Percentiles rank a stretch among this genome's conserved stretches.
Evolutionary conservation across 2,797 vertebrate genomes (phyloP).

Genomic region (Cyclopterus lumpus): DNA sequence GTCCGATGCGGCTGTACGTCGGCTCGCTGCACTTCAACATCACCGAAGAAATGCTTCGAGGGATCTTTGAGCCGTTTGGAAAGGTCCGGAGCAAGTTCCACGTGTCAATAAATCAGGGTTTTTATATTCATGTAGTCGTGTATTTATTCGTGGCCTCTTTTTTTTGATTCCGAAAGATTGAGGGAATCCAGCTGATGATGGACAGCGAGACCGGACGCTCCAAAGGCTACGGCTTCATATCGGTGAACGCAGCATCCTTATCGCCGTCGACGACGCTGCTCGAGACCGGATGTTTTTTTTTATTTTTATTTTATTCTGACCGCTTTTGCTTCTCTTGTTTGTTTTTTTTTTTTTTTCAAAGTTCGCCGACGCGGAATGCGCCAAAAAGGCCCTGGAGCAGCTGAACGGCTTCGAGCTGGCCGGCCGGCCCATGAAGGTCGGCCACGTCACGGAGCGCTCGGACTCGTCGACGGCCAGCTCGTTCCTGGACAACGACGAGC

Average conservation of each 20-base stretch:
- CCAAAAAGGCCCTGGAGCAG: constrained; percentile 98
- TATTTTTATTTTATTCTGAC: too few relatives aligned
- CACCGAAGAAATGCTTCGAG: constrained; percentile 98
- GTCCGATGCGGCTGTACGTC: constrained; percentile 97
- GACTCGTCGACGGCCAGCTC: constrained; percentile 98
- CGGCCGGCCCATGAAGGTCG: constrained; percentile 98
- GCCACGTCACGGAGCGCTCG: constrained; percentile 96
- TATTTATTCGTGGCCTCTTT: neutral
- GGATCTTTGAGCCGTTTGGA: constrained; percentile 98
- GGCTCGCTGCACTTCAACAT: constrained; percentile 99
- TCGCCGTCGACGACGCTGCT: neutral
- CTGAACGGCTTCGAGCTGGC: constrained; percentile 98
- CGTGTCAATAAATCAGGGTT: fast-evolving
- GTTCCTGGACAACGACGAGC: constrained; percentile 96
- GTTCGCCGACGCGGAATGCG: constrained; percentile 99
- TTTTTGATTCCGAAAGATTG: constrained; percentile 85
- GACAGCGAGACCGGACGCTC: constrained; percentile 98
- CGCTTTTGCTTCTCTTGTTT: fast-evolving
- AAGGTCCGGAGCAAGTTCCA: constrained; percentile 80
- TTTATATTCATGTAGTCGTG: neutral
- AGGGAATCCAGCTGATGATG: constrained; percentile 99
- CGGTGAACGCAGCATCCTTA: constrained; percentile 80
- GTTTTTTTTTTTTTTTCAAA: constrained; percentile 60
- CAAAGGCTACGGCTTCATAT: constrained; percentile 99
- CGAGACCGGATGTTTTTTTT: too few relatives aligned